phyloP scores from a whole-genome alignment of 2,797 vertebrate genomes.

The Oceanodroma leucorhoa region DNA sequence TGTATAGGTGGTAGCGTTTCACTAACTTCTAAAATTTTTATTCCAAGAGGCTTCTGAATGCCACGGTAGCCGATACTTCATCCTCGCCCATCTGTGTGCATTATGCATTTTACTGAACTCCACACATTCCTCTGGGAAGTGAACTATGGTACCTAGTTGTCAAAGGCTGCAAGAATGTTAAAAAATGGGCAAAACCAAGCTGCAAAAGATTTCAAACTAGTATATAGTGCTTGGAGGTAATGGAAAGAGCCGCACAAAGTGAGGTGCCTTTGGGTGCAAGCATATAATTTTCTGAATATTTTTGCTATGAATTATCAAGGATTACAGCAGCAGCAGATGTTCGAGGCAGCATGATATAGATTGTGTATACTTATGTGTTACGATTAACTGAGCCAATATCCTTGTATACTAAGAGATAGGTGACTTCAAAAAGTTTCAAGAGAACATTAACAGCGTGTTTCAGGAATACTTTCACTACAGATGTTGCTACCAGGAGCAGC shows the following conservation, averaged over 20 bases:
- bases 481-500: not conserved
- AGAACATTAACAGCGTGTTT: not conserved
- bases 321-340: slow-evolving; percentile 54
- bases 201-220: not conserved
- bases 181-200: slow-evolving; percentile 3
- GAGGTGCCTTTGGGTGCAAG: not conserved
- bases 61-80: not conserved
- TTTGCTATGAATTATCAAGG: slow-evolving; percentile 33
- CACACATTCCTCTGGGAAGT: not conserved
- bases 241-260: not conserved
- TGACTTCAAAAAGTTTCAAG: slow-evolving; percentile 26
- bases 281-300: not conserved
- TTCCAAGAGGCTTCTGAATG: not conserved
- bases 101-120: not conserved
- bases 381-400: slow-evolving; percentile 27
- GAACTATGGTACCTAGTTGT: not conserved
- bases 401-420: not conserved
- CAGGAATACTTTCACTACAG: not conserved
- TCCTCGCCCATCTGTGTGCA: not conserved
- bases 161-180: not conserved
- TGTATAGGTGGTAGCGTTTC: not conserved
- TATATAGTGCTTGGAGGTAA: not conserved
- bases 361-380: not conserved
- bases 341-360: slow-evolving; percentile 22
- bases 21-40: not conserved